Evolutionary conservation across 1,140 invertebrate genomes (phyloP), one percentile per base, ranked within the genome.

Genomic region (Paramacrobiotus metropolitanus): DNA sequence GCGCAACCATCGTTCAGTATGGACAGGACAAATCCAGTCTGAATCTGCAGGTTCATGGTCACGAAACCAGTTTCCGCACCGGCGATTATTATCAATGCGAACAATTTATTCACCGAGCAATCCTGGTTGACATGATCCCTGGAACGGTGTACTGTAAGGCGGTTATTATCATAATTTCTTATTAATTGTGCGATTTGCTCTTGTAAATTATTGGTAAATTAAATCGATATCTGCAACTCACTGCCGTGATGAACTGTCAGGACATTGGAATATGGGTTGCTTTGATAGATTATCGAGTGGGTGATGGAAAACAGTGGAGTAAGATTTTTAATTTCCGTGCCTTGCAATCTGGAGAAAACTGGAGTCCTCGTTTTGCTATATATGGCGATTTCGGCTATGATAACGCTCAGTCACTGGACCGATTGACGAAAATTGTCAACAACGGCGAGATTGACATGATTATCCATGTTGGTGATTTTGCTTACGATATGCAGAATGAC

Each of bases 381-480:
- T 93, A 83, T 70, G 90, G 89, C 0, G 89, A 93, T 72, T 82
- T 93, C 81, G 89, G 89, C 1, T 87, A 84, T 73, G 81, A 81
- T 65, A 92, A 93, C 76, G 86, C 86, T 29, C 69, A 63, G 9
- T 87, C 87, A n/a, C 74, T 92, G 44, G 77, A 80, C 0, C 75
- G 83, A 59, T 72, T 95, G 30, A 85, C 89, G 70, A 74, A 83
- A 65, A 90, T 94, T 67, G 80, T 83, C 0, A 80, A 87, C 68
- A 74, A 76, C 30, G 83, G 79, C n/a, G 72, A 80, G 65, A 90
- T 88, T 71, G 87, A 96, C 75, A 79, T 84, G 64, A 82, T 89
- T 61, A 76, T 95, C 59, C 91, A 96, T 76, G 85, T 92, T 63
- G 91, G 90, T 1, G 89, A 93, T 78, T 87, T 96, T 77, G 91